These are phyloP conservation scores for Pseudochromis fuscus DNA, from an alignment of 2,797 vertebrate species.

Conservation along the genomic window DNA sequence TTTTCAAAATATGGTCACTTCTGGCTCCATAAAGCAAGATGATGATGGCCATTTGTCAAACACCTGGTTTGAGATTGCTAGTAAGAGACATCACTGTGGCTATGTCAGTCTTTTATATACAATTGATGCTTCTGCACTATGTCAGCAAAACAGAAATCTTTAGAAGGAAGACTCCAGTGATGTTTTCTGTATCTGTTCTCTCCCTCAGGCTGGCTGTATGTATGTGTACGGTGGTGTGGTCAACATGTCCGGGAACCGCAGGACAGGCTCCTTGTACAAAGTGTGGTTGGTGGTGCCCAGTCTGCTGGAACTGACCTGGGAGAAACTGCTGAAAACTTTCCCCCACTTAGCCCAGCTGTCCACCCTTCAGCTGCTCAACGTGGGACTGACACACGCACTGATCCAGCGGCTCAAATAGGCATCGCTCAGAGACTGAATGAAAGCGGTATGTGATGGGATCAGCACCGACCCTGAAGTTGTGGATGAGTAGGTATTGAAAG, in stretches of 20 bases:
- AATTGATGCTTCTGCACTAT: too few species aligned
- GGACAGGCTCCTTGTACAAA: slow-evolving; percentile 96
- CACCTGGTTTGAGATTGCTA: too few species aligned
- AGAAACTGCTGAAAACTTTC: slow-evolving; percentile 91
- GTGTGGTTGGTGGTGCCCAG: slow-evolving; percentile 98
- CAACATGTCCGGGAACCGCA: slow-evolving; percentile 94
- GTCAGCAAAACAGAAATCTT: not conserved
- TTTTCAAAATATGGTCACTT: too few species aligned
- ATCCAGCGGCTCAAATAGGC: slow-evolving; percentile 94
- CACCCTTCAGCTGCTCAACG: slow-evolving; percentile 91
- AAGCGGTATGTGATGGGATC: slow-evolving; percentile 18
- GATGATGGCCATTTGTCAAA: too few species aligned
- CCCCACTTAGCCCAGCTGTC: slow-evolving; percentile 91
- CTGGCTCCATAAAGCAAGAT: too few species aligned
- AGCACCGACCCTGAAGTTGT: slow-evolving; percentile 22
- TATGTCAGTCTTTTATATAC: too few species aligned
- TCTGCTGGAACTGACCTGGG: slow-evolving; percentile 97
- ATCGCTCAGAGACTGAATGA: slow-evolving; percentile 3
- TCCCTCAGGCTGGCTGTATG: slow-evolving; percentile 95
- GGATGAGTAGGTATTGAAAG: slow-evolving; percentile 4
- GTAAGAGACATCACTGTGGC: too few species aligned
- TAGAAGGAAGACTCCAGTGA: accelerated
- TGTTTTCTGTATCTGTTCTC: slow-evolving; percentile 2
- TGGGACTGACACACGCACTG: slow-evolving; percentile 94
- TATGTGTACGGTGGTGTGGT: slow-evolving; percentile 97